Evolutionary conservation across 2,888 invertebrate species (phyloP).

Genomic region (Muschampia plurimacula): DNA sequence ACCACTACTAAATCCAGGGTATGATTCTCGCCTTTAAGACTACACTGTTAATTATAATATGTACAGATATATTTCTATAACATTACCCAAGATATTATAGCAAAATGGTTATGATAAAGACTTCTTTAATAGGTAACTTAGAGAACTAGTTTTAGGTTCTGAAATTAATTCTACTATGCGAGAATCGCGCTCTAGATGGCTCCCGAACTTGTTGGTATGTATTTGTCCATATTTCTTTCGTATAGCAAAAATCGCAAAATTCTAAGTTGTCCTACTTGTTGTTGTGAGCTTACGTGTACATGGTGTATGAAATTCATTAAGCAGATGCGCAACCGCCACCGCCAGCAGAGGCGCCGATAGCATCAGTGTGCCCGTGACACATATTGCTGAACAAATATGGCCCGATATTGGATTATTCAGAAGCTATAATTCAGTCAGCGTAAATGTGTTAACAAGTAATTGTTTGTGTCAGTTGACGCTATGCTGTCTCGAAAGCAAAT

Average conservation of each 20-base stretch:
- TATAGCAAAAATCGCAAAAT: background rate
- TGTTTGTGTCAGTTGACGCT: slow-evolving; percentile 19
- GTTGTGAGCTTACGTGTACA: background rate
- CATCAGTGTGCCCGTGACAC: slow-evolving; percentile 24
- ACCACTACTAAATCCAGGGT: too few relatives aligned
- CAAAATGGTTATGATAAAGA: too few relatives aligned
- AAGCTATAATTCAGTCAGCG: slow-evolving; percentile 34
- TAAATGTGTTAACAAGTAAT: slow-evolving; percentile 28
- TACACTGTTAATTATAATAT: too few relatives aligned
- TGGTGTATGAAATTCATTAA: slow-evolving; percentile 17
- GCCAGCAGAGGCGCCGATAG: background rate
- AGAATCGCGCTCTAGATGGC: too few relatives aligned
- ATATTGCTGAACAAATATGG: slow-evolving; percentile 28
- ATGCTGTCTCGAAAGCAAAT: slow-evolving; percentile 5
- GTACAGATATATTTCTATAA: too few relatives aligned
- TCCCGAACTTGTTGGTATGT: too few relatives aligned
- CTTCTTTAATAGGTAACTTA: too few relatives aligned
- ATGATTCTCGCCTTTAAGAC: too few relatives aligned
- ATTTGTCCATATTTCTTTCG: background rate
- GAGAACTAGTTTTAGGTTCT: too few relatives aligned
- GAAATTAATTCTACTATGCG: too few relatives aligned
- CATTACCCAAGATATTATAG: too few relatives aligned
- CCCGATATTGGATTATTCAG: slow-evolving; percentile 32
- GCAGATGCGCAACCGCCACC: slow-evolving; percentile 2
- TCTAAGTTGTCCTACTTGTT: background rate